Evolutionary conservation across 2,113 vertebrate genomes (phyloP).

Genomic region (Myocastor coypus): DNA sequence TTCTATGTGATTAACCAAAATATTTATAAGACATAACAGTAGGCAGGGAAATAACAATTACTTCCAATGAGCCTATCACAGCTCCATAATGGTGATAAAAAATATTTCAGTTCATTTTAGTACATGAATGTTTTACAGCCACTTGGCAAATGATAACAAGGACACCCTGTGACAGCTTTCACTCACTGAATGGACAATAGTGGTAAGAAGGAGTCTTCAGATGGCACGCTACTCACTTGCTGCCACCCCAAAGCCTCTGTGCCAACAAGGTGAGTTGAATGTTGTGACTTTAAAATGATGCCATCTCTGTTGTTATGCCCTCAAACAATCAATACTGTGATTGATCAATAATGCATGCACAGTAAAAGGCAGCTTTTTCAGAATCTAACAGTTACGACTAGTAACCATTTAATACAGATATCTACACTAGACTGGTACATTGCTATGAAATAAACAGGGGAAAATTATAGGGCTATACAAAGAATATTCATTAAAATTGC

Average conservation of each 20-base stretch:
- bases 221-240: not conserved
- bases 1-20: not conserved
- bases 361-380: not conserved
- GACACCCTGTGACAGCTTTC: not conserved
- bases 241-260: not conserved
- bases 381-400: not conserved
- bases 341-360: not conserved
- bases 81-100: not conserved
- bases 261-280: constrained; percentile 28
- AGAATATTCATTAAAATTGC: not conserved
- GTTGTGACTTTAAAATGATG: not conserved
- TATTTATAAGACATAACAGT: not conserved
- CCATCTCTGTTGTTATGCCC: not conserved
- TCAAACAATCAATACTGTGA: not conserved
- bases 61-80: not conserved
- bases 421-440: not conserved
- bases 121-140: constrained; percentile 13
- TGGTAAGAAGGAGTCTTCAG: not conserved
- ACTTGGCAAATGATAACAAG: not conserved
- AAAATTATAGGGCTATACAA: not conserved
- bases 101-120: not conserved
- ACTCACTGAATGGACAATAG: not conserved
- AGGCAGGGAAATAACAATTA: not conserved
- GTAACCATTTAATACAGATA: not conserved
- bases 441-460: not conserved